Percentiles rank a stretch among this genome's conserved stretches.
phyloP scores from a whole-genome alignment of 2,797 vertebrate genomes.

The Dermochelys coriacea region DNA sequence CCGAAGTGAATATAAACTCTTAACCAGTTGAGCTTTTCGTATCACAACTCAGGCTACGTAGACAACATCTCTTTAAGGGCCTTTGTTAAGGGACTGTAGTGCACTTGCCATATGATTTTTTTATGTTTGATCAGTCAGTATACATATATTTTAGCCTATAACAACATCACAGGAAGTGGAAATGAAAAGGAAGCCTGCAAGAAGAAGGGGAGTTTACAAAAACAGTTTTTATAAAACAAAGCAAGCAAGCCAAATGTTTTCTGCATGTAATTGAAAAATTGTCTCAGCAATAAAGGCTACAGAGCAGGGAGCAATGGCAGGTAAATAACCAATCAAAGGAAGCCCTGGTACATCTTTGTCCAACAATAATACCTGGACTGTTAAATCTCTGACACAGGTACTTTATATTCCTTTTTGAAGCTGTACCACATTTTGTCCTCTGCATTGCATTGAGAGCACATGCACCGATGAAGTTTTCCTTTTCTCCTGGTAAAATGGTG shows the following conservation, averaged over 20 bases:
- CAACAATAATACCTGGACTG: slow-evolving; percentile 2
- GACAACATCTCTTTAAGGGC: not conserved
- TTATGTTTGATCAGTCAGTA: not conserved
- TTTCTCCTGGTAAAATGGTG: slow-evolving; percentile 19
- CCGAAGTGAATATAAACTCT: not conserved
- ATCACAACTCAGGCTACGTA: not conserved
- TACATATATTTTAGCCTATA: not conserved
- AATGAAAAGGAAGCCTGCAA: not conserved
- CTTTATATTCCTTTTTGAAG: slow-evolving; percentile 8
- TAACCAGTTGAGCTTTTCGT: not conserved
- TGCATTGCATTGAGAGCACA: not conserved
- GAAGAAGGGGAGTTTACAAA: slow-evolving; percentile 23
- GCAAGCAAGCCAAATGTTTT: slow-evolving; percentile 27
- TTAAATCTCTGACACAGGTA: slow-evolving; percentile 11
- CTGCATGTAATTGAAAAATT: slow-evolving; percentile 34
- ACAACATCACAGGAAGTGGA: not conserved
- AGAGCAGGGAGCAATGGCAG: not conserved
- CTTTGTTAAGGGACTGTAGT: not conserved
- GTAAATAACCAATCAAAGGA: not conserved
- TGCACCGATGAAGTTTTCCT: not conserved
- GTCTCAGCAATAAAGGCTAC: not conserved
- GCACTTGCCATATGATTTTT: not conserved
- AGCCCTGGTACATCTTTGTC: not conserved
- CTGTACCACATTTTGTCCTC: slow-evolving; percentile 12
- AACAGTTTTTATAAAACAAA: slow-evolving; percentile 64